phyloP scores from a whole-genome alignment of 1,140 invertebrate species.

The Whitmania pigra region DNA sequence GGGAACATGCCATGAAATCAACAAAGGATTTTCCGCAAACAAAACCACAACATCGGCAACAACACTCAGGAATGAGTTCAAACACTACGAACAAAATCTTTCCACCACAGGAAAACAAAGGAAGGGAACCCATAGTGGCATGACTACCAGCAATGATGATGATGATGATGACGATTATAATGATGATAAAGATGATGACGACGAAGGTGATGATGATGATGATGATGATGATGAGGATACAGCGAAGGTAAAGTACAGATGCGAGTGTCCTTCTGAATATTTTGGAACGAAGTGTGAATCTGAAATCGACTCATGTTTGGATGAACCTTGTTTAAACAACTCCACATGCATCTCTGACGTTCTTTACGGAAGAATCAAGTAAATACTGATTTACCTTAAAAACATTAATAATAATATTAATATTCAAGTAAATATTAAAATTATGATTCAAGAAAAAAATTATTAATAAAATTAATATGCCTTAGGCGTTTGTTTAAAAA shows the following conservation, averaged over 20 bases:
- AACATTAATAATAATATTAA: no score
- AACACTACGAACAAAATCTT: no score
- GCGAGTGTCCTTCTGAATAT: slow-evolving; percentile 22
- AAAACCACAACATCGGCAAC: not conserved
- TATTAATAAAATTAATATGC: no score
- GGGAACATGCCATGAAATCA: not conserved
- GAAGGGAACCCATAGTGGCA: not conserved
- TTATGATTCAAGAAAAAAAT: no score
- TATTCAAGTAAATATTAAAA: no score
- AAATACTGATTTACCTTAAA: no score
- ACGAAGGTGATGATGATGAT: no score
- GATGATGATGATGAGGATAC: no score
- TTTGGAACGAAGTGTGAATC: slow-evolving; percentile 24
- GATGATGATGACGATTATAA: not conserved
- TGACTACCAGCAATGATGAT: not conserved
- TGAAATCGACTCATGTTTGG: slow-evolving; percentile 11
- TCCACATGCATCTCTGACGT: slow-evolving; percentile 1
- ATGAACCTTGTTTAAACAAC: slow-evolving; percentile 9
- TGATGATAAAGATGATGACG: not conserved
- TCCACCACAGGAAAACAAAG: no score
- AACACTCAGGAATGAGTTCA: not conserved
- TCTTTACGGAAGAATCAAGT: no score
- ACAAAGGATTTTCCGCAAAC: not conserved
- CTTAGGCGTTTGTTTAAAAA: not conserved
- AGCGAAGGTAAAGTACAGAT: slow-evolving; percentile 2